Percentiles rank a stretch among this genome's conserved stretches.
These are phyloP conservation scores for Drosophila orosa DNA, from an alignment of 1,140 invertebrate genomes.

Conservation along the genomic window DNA sequence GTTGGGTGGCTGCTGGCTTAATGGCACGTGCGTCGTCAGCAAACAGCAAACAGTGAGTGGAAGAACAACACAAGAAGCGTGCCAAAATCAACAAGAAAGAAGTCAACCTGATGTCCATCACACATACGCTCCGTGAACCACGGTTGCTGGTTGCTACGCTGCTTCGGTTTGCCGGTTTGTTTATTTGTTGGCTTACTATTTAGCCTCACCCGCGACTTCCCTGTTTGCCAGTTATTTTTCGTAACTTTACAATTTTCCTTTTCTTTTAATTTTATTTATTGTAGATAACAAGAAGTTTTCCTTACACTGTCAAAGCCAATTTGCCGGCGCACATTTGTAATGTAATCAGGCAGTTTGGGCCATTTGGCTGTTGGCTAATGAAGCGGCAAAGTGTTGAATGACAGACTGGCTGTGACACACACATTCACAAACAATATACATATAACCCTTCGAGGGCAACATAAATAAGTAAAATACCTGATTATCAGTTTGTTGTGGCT, in stretches of 20 bases:
- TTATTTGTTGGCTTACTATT: conserved; percentile 26
- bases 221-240: background rate
- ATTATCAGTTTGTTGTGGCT: conserved; percentile 49
- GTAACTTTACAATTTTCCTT: background rate
- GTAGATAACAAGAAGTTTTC: background rate
- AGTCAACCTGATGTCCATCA: conserved; percentile 34
- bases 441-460: conserved; percentile 21
- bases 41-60: conserved; percentile 27
- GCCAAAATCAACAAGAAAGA: conserved; percentile 48
- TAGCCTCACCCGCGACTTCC: background rate
- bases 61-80: conserved; percentile 43
- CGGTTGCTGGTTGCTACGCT: background rate
- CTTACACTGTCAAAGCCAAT: background rate
- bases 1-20: conserved; percentile 13
- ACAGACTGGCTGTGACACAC: conserved; percentile 12
- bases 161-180: background rate
- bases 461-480: conserved; percentile 43
- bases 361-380: conserved; percentile 48
- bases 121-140: conserved; percentile 43
- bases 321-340: conserved; percentile 39
- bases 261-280: background rate
- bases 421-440: background rate
- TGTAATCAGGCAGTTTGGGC: conserved; percentile 35
- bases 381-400: conserved; percentile 73
- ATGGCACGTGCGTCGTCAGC: conserved; percentile 43